Evolutionary conservation across 2,797 vertebrate genomes (phyloP), one percentile per base, ranked within the genome.

Genomic region (Silurus lanzhouensis): DNA sequence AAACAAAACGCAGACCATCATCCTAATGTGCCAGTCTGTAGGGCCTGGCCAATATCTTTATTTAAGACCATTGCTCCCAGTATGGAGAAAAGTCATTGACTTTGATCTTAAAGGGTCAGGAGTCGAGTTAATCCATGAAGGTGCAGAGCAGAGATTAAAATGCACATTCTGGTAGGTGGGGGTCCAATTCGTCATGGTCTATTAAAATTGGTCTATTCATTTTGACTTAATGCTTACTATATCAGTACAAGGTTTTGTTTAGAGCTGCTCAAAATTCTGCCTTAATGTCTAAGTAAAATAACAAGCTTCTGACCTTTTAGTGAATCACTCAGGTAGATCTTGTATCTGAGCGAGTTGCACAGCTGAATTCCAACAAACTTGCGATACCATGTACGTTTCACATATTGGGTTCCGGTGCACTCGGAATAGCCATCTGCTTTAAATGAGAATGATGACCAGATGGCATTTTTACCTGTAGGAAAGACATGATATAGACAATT

Each of bases 301-400:
- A 83, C 25, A 61, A 67, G 15, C 27, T 44, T 72, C 93, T 91
- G 95, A 99, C 98, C 98, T 93, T 93, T 96, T 80, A 99, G 98
- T 20, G 97, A 95, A 90, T 99, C 97, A 10, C 98, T 99, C 92
- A 99, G 94, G 90, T 99, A 99, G 94, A 99, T 99, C 93, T 99
- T 98, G 92, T 99, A 99, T 96, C 98, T 96, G 88, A 99, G 94
- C 1, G 98, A 99, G 92, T 99, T 99, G 92, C 98, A 99, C 58
- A 99, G 94, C 91, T 99, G 97, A 89, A 99, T 98, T 17, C 98
- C 98, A 48, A 99, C 98, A 89, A 99, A 99, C 90, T 99, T 99
- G 87, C 99, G 96, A 91, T 99, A 99, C 98, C 98, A 99, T 0
- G 98, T 99, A 87, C 98, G 96, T 93, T 99, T 99, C 79, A 99